Base-by-base conservation (phyloP, 2,888 invertebrate species). In the Drepana falcataria region DNA sequence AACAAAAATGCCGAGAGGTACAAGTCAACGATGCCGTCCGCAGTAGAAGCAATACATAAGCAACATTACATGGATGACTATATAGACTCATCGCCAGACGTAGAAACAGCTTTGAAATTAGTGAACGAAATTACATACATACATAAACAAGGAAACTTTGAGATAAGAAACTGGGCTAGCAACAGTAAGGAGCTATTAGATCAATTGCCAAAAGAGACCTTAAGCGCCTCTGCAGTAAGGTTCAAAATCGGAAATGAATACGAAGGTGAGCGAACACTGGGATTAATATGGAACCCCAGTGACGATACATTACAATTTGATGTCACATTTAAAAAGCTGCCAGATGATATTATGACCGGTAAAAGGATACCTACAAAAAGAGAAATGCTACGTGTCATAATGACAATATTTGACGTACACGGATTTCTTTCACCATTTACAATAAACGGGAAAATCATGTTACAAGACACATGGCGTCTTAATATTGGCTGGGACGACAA, bases 161-260 rank as follows among this genome's bases (percentile, higher is more conserved):
- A 68, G 33, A 66, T 73, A 3, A 44, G 66, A 1, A 66, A 64
- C 44, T 69, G 69, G 70, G 56, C 61, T 0, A 63, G 63, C 37
- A 72, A 72, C 44, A 56, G 58, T 21, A 9, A 40, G 4, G 6
- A 47, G 1, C 66, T 69, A 2, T 48, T 65, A 3, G 40, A 64
- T 1, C 57, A 48, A 35, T 1, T 71, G 35, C 68, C 67, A 51
- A 56, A 61, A 51, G 64, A 62, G 4, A 44, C 61, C 5, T 41
- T 67, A 48, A 55, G 58, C 2, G 4, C 21, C 0, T 41, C 60
- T 4, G 61, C 66, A 0, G 64, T 67, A 48, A 56, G 40, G 33
- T 64, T 68, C 35, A 66, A 66, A 57, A 41, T 52, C 2, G 64
- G 47, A 1, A 55, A 61, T n/a, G 55, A 57, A 40, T 2, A 56